Conservation (phyloP, 2,797 vertebrate genomes). For the Spatula clypeata region DNA sequence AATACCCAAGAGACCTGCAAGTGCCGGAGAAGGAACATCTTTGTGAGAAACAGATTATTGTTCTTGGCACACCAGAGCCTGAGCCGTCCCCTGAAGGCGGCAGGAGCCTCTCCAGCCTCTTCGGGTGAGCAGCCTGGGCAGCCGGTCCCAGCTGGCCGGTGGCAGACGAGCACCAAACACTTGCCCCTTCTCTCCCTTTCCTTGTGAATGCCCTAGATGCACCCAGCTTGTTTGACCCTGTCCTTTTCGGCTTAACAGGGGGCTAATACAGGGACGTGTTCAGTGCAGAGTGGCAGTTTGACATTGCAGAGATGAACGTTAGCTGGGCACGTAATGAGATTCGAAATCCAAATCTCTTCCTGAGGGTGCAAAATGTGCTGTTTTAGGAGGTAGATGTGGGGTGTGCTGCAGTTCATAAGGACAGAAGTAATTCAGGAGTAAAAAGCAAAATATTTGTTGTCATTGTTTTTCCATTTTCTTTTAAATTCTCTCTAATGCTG, state of each 20-base stretch:
- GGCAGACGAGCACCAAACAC: not conserved
- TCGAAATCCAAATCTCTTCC: not conserved
- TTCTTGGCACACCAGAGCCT: not conserved
- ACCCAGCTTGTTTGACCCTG: not conserved
- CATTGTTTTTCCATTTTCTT: not conserved
- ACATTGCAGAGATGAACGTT: not conserved
- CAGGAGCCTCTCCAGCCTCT: not conserved
- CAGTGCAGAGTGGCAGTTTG: not conserved
- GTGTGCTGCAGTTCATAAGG: not conserved
- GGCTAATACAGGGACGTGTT: not conserved
- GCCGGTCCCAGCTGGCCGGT: not conserved
- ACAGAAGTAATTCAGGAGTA: not conserved
- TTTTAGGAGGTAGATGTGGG: not conserved
- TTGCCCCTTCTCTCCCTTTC: not conserved
- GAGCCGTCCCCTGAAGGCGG: not conserved
- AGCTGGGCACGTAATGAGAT: accelerated
- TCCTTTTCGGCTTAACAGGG: not conserved
- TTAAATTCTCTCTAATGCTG: not conserved
- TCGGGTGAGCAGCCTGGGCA: not conserved
- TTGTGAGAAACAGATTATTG: not conserved
- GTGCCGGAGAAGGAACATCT: not conserved
- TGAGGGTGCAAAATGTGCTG: not conserved
- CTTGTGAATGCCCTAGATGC: not conserved
- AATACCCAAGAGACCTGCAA: not conserved
- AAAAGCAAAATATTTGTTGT: not conserved